These are phyloP conservation scores for Hermodice carunculata DNA, from an alignment of 2,888 invertebrate genomes.

Conservation along the genomic window DNA sequence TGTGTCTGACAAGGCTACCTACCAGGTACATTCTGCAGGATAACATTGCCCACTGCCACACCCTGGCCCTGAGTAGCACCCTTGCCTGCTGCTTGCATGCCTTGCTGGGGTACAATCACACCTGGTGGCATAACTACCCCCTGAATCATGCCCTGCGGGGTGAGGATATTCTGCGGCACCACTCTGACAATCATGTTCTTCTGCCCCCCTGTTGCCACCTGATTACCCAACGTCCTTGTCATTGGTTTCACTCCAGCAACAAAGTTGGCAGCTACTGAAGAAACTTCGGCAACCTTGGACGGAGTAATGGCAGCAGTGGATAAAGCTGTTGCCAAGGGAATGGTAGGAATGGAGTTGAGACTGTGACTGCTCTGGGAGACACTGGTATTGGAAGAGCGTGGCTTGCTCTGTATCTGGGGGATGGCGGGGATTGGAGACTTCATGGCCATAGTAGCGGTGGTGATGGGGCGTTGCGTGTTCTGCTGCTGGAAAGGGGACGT, in stretches of 20 bases:
- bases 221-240: neutral
- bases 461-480: slow-evolving; percentile 55
- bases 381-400: neutral
- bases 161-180: slow-evolving; percentile 40
- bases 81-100: slow-evolving; percentile 5
- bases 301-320: neutral
- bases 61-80: neutral
- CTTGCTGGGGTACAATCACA: slow-evolving; percentile 10
- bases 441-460: slow-evolving; percentile 59
- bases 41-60: no score
- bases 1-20: no score
- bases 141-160: slow-evolving; percentile 47
- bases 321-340: neutral
- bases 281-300: no score
- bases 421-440: slow-evolving; percentile 59
- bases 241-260: neutral
- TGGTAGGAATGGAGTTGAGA: neutral
- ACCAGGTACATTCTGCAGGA: no score
- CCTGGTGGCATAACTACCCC: slow-evolving; percentile 45
- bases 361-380: neutral
- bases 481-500: slow-evolving; percentile 55
- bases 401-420: neutral
- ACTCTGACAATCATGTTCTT: slow-evolving; percentile 47
- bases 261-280: no score
- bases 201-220: slow-evolving; percentile 19